These are phyloP conservation scores for Buphagus erythrorhynchus DNA, from an alignment of 2,797 vertebrate species.

Conservation along the genomic window DNA sequence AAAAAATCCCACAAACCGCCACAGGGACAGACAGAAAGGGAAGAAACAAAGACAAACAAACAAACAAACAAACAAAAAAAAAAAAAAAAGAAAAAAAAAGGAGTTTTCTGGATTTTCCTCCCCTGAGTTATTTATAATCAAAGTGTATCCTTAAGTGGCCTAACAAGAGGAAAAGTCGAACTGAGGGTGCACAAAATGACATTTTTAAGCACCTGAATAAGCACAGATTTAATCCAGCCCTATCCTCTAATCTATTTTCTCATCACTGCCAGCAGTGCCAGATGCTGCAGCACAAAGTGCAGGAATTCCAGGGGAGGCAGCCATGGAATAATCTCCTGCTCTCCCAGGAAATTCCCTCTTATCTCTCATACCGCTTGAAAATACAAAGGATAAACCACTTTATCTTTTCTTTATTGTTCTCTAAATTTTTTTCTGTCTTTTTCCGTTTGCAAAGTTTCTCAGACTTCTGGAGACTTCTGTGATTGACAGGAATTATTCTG, in stretches of 20 bases:
- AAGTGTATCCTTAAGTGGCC: neutral
- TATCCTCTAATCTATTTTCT: constrained; percentile 22
- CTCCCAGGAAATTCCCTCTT: neutral
- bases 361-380: neutral
- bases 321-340: neutral
- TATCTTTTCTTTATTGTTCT: neutral
- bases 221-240: neutral
- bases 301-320: constrained; percentile 9
- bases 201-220: neutral
- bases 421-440: neutral
- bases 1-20: neutral
- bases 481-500: neutral
- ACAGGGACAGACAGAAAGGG: neutral
- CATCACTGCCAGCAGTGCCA: neutral
- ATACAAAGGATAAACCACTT: neutral
- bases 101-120: neutral
- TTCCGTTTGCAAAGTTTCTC: neutral
- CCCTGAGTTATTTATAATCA: neutral
- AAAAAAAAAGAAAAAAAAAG: neutral
- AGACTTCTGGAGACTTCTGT: neutral
- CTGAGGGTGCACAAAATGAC: neutral
- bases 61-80: neutral
- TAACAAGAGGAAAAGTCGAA: neutral
- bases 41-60: neutral
- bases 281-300: constrained; percentile 19